These are phyloP conservation scores for Popillia japonica DNA, from an alignment of 1,140 invertebrate species.

Conservation along the genomic window DNA sequence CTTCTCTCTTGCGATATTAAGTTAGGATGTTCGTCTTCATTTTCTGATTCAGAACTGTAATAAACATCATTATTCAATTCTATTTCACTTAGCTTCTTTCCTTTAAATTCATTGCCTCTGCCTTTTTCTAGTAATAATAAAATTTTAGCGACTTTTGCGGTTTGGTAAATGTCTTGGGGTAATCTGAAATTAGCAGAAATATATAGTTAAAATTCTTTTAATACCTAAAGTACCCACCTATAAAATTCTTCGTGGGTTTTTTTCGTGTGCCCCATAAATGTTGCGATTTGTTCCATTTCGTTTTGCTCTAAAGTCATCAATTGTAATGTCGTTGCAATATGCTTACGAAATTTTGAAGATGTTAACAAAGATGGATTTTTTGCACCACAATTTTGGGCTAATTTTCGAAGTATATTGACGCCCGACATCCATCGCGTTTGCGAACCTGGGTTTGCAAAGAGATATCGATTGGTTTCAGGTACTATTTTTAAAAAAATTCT, in stretches of 20 bases:
- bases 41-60: background rate
- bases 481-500: constrained; percentile 39
- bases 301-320: constrained; percentile 43
- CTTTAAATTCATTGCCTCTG: background rate
- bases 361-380: constrained; percentile 45
- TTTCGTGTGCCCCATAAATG: constrained; percentile 42
- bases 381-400: constrained; percentile 43
- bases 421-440: constrained; percentile 45
- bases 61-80: background rate
- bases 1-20: too few relatives aligned
- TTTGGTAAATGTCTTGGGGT: constrained; percentile 24
- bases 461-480: constrained; percentile 45
- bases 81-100: constrained; percentile 18
- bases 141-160: too few relatives aligned
- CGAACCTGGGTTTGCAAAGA: constrained; percentile 47
- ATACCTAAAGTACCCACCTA: constrained; percentile 30
- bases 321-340: constrained; percentile 49
- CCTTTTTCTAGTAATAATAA: constrained; percentile 11
- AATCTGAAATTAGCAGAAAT: background rate
- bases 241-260: constrained; percentile 41
- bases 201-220: background rate
- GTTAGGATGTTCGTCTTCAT: background rate
- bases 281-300: constrained; percentile 48
- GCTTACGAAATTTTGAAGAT: constrained; percentile 46
- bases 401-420: constrained; percentile 41